Base-by-base conservation (phyloP, 2,113 vertebrate genomes). In the Globicephala melas region DNA sequence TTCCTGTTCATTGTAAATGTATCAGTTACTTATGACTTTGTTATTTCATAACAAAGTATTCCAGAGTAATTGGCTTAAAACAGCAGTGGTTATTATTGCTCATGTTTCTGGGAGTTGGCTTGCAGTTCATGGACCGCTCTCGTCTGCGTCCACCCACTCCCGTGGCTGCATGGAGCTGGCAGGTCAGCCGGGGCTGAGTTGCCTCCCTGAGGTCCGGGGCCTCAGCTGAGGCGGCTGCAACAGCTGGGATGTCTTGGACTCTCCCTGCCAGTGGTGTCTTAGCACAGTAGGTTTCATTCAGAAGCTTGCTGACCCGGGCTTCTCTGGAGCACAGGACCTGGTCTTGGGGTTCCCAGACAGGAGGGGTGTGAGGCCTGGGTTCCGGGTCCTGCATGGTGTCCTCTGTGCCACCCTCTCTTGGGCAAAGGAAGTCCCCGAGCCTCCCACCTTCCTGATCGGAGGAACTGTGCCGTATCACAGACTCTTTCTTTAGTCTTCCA, bases 61-160 rank as follows among this genome's bases (percentile, higher is more conserved):
- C 36, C 58, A 23, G 41, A 26, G 47, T 67, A 36, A 33, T 38
- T 26, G 31, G 7, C 63, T 25, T 67, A 25, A 53, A 68, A n/a
- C 11, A 25, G 13, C 14, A 13, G 6, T 1, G 8, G 65, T 17
- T 53, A 62, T 36, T n/a, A 13, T 63, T 20, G 47, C 6, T 28
- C 47, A 6, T 9, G 1, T 17, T 28, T 14, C 18, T 12, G 21
- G 13, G 5, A 17, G 6, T 36, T 80, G 25, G 50, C 68, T 8
- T 20, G 60, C 2, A 1, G n/a, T 36, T 12, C 2, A 6, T 0
- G 1, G 50, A 8, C 13, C 23, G 26, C 41, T 73, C 55, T 73
- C 3, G 20, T n/a, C 14, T 13, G 31, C 31, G 47, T 33, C 68
- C 74, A 5, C 20, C 8, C 11, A 4, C 26, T 6, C 11, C 3